phyloP scores from a whole-genome alignment of 2,888 invertebrate species.

The Chydorus sphaericus region DNA sequence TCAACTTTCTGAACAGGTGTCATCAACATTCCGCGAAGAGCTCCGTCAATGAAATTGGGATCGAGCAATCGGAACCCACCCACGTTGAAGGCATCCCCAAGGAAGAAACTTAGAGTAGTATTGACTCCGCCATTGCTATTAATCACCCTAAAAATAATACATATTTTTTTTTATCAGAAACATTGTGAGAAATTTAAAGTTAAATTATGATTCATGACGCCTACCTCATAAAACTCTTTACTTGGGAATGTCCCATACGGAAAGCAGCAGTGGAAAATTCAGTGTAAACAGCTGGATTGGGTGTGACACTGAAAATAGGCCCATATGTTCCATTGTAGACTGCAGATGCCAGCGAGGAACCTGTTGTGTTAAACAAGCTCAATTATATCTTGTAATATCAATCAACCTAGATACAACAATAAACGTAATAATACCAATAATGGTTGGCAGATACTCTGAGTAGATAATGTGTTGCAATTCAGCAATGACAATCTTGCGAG shows the following conservation, averaged over 20 bases:
- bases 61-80: background rate
- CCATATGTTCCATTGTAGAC: too few species aligned
- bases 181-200: too few species aligned
- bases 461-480: conserved; percentile 71
- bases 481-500: conserved; percentile 64
- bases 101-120: too few species aligned
- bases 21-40: background rate
- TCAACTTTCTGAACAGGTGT: background rate
- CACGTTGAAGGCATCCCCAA: background rate
- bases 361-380: too few species aligned
- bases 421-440: too few species aligned
- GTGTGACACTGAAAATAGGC: too few species aligned
- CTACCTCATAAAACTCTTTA: background rate
- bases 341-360: too few species aligned
- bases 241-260: conserved; percentile 57
- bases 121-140: background rate
- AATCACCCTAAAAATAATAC: background rate
- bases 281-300: conserved; percentile 60
- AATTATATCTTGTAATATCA: too few species aligned
- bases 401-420: too few species aligned
- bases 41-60: background rate
- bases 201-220: background rate
- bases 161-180: too few species aligned
- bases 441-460: conserved; percentile 63
- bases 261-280: conserved; percentile 68